Percentiles rank a stretch among this genome's conserved stretches.
These are phyloP conservation scores for Erethizon dorsatum DNA, from an alignment of 2,797 vertebrate genomes.

Conservation along the genomic window DNA sequence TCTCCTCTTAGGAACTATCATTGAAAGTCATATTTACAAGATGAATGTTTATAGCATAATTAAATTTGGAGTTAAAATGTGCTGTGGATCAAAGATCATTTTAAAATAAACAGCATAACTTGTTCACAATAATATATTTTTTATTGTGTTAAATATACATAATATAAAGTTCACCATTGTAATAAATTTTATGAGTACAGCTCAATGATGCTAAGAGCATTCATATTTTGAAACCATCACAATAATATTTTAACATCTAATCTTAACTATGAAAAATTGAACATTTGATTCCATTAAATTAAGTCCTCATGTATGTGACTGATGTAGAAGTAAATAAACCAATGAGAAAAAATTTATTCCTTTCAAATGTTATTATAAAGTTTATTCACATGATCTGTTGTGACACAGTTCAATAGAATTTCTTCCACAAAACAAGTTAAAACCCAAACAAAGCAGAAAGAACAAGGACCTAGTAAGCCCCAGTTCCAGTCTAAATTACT, in stretches of 20 bases:
- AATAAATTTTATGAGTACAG: neutral
- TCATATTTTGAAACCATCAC: neutral
- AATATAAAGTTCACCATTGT: neutral
- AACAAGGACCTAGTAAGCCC: neutral
- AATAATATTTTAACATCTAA: neutral
- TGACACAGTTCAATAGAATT: neutral
- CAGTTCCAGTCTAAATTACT: neutral
- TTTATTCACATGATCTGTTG: neutral
- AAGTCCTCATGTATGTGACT: neutral
- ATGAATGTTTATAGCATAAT: neutral
- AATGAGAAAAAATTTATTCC: neutral
- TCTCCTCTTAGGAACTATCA: neutral
- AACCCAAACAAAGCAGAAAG: neutral
- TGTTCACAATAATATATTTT: neutral
- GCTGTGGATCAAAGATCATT: neutral
- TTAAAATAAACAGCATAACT: neutral
- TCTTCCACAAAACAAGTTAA: neutral
- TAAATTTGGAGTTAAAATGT: neutral
- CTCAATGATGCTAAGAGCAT: neutral
- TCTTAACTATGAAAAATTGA: neutral
- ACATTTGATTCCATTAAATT: neutral
- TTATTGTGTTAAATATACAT: neutral
- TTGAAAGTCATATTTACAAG: neutral
- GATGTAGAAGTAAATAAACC: neutral
- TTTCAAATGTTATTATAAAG: neutral